Base-by-base conservation (phyloP, 2,797 vertebrate species). In the Darevskia mixta region DNA sequence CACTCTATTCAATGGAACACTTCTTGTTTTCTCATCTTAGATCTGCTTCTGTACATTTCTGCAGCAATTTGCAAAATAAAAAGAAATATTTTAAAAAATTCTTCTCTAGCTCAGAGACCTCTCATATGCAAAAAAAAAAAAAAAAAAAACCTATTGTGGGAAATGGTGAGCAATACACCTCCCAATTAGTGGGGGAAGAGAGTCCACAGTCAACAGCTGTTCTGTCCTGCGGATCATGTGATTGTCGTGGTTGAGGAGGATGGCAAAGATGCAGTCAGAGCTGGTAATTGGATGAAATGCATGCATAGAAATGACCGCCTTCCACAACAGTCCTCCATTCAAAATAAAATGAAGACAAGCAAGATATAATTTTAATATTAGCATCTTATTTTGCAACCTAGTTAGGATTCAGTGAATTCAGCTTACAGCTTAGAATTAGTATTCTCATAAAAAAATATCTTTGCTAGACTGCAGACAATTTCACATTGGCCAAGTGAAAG, bases 151-250 rank as follows among this genome's bases (percentile, higher is more conserved):
- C 41, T 43, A 43, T 76, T 38, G 3, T 85, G 38, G 90, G 82
- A 80, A 83, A 81, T 1, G 79, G 61, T 27, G 64, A 4, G 73
- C 43, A 83, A 87, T 86, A 58, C 94, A 99, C 99, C 98, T 99
- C 98, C 93, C 98, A 98, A 95, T 99, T 98, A 79, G 98, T 99
- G 93, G 99, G 98, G 80, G 35, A 35, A 99, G 98, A 97, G 45
- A 98, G 97, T 0, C 98, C 98, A 0, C 98, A 96, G 95, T 99
- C 99, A 7, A 99, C 89, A 3, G 99, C 98, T 97, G 98, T 98
- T 94, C 98, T 97, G 98, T 98, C 94, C 98, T 97, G 72, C 98
- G 97, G 92, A 99, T 99, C 93, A 98, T 75, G 5, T 98, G 99
- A 96, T 99, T 98, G 82, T 99, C 98, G 15, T 49, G 79, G 38